Conservation (phyloP, 1,140 invertebrate genomes). For the Rhopalosiphum padi region DNA sequence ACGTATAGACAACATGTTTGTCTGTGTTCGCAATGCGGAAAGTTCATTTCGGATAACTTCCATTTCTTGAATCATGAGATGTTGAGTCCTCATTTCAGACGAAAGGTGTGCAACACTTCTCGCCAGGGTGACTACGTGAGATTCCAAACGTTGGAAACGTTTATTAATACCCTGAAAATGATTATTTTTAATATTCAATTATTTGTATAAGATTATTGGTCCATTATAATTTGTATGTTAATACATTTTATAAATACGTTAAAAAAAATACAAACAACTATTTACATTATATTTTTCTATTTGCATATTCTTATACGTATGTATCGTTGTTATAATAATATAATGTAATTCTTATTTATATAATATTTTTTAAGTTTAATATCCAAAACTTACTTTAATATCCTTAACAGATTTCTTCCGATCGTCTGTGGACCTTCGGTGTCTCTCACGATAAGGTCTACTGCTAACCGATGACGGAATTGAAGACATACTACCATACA, state of each 20-base stretch:
- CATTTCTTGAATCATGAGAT: conserved; percentile 87
- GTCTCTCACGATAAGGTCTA: conserved; percentile 70
- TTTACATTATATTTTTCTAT: neutral
- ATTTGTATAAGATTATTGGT: conserved; percentile 24
- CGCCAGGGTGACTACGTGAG: conserved; percentile 90
- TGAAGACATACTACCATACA: conserved; percentile 81
- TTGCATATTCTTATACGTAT: neutral
- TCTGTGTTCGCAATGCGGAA: conserved; percentile 75
- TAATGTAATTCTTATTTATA: neutral
- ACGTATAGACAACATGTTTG: conserved; percentile 67
- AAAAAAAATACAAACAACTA: neutral
- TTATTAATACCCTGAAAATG: conserved; percentile 78
- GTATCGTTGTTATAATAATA: neutral
- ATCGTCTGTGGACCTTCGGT: conserved; percentile 69
- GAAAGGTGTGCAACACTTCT: conserved; percentile 91
- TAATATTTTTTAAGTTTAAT: neutral
- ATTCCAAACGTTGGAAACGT: conserved; percentile 87
- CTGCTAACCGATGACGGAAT: conserved; percentile 83
- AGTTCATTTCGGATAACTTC: conserved; percentile 86
- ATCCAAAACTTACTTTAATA: conserved; percentile 68
- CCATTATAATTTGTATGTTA: neutral
- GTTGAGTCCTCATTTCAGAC: conserved; percentile 90
- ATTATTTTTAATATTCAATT: conserved; percentile 13
- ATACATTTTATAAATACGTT: neutral
- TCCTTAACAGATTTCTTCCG: conserved; percentile 76